These are phyloP conservation scores for Oreochromis mossambicus DNA, from an alignment of 2,797 vertebrate genomes.

Conservation along the genomic window DNA sequence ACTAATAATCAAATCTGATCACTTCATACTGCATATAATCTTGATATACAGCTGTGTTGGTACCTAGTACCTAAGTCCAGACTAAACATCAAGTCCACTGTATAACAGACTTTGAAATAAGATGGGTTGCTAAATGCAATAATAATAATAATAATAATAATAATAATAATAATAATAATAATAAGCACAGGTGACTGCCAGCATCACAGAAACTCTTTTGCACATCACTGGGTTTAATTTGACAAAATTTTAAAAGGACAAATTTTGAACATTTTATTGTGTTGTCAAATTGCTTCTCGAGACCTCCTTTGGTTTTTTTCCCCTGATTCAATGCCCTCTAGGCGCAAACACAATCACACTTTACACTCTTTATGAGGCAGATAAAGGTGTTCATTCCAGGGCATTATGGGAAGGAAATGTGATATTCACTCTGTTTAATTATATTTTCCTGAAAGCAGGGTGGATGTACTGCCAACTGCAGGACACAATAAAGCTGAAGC, in stretches of 20 bases:
- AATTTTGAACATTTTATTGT: not conserved
- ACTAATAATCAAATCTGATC: not conserved
- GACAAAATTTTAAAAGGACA: too few relatives aligned
- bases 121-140: not conserved
- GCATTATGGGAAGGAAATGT: constrained; percentile 34
- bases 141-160: not conserved
- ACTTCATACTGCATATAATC: not conserved
- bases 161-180: not conserved
- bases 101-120: not conserved
- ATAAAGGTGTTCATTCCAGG: not conserved
- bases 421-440: constrained; percentile 9
- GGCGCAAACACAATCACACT: not conserved
- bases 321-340: not conserved
- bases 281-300: not conserved
- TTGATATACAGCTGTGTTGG: not conserved
- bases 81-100: not conserved
- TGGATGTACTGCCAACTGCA: not conserved
- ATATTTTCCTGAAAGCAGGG: constrained; percentile 21
- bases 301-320: not conserved
- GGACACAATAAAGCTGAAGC: not conserved
- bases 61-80: too few relatives aligned
- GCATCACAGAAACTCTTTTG: not conserved
- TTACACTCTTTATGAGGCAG: not conserved
- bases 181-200: not conserved
- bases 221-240: not conserved